Base-by-base conservation (phyloP, 2,113 vertebrate genomes). In the Onychostruthus taczanowskii region DNA sequence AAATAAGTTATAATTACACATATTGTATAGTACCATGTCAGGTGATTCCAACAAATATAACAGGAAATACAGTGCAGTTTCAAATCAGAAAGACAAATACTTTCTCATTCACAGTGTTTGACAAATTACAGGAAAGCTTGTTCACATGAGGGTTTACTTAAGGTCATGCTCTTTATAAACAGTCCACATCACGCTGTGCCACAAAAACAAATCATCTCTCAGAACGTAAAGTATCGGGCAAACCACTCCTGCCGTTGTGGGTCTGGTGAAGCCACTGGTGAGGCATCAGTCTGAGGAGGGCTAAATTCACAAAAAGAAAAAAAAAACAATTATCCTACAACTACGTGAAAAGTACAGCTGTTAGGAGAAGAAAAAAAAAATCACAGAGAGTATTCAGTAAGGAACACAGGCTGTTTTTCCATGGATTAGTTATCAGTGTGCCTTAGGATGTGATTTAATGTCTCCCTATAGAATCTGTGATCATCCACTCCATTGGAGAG, bases 151-250 rank as follows among this genome's bases (percentile, higher is more conserved):
- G 97, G 72, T 93, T 96, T 96, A 93, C 52, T 74, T 95, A 96
- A 97, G 95, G 97, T 98, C 99, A 99, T 99, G 99, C 99, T 99
- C 97, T 98, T 98, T 97, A 97, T 94, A 91, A 96, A 98, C 87
- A 95, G 97, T 97, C 96, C 97, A 97, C 94, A 53, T 37, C 96
- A 96, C 91, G 88, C 97, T 94, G 97, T 96, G 97, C 96, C 97
- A 96, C 94, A 84, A 89, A 85, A 93, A 84, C 84, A 87, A 85
- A 86, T 67, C 81, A 7, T 97, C 96, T 94, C 97, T 99, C 99
- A 99, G 98, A 99, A 99, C 18, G 99, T 99, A 98, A 99, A 99
- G 98, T 99, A 99, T 61, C 99, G 99, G 97, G 99, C 99, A 94
- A 99, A 98, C 99, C 99, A 99, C 97, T 99, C 99, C 98, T 99